Conservation (phyloP, 1,140 invertebrate genomes). For the Drosophila tristis region DNA sequence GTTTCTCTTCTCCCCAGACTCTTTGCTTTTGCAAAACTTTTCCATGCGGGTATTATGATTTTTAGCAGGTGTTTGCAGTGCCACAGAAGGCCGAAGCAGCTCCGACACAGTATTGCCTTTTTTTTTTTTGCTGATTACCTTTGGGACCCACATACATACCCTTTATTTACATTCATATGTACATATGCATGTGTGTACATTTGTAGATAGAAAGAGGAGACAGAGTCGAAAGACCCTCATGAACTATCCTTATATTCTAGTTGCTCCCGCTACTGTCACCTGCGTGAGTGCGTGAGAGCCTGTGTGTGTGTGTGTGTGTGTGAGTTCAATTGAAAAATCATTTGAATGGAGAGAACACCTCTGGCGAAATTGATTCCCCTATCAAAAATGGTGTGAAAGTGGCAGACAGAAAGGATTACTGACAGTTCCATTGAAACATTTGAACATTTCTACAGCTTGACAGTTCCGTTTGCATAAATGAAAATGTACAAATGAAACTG, state of each 20-base stretch:
- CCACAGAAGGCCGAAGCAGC: too few relatives aligned
- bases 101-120: neutral
- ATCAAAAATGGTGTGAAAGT: neutral
- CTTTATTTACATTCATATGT: too few relatives aligned
- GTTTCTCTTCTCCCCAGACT: conserved; percentile 36
- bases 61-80: neutral
- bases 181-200: too few relatives aligned
- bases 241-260: too few relatives aligned
- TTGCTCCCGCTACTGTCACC: conserved; percentile 9
- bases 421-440: neutral
- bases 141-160: too few relatives aligned
- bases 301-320: conserved; percentile 9
- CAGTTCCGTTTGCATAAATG: conserved; percentile 43
- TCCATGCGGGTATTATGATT: neutral
- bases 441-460: conserved; percentile 45
- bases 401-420: neutral
- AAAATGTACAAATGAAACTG: conserved; percentile 18
- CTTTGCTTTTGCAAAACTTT: conserved; percentile 16
- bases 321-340: conserved; percentile 46
- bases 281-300: too few relatives aligned
- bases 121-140: neutral
- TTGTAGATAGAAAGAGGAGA: too few relatives aligned
- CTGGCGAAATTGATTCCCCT: conserved; percentile 45
- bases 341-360: conserved; percentile 35
- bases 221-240: too few relatives aligned